Percentiles rank a stretch among this genome's conserved stretches.
Evolutionary conservation across 2,797 vertebrate genomes (phyloP).

Genomic region (Pitangus sulphuratus): DNA sequence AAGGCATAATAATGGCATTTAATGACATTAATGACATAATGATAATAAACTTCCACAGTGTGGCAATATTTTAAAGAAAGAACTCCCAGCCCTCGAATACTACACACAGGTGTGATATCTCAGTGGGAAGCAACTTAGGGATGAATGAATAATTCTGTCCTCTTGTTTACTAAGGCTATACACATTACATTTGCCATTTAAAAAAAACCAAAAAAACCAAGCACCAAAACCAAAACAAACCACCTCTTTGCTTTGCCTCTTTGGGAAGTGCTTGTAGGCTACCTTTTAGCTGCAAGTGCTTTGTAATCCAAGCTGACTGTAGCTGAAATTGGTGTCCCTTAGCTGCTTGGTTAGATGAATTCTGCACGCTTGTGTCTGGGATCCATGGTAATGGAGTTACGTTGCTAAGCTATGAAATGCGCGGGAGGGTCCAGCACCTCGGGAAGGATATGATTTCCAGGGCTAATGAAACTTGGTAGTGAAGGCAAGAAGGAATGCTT

Average conservation of each 20-base stretch:
- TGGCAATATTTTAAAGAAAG: not conserved
- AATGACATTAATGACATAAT: too few relatives aligned
- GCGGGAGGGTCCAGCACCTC: not conserved
- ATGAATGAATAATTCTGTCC: not conserved
- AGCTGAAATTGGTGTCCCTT: slow-evolving; percentile 33
- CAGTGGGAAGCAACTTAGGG: not conserved
- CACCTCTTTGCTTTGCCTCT: not conserved
- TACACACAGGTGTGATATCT: not conserved
- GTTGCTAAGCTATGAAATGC: slow-evolving; percentile 60
- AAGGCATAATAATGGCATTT: not conserved
- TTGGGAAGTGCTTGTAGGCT: not conserved
- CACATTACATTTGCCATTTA: not conserved
- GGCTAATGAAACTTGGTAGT: slow-evolving; percentile 7
- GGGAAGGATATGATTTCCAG: slow-evolving; percentile 7
- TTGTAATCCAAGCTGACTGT: not conserved
- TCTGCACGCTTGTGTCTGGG: slow-evolving; percentile 32
- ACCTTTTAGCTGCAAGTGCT: not conserved
- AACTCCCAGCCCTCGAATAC: slow-evolving; percentile 2
- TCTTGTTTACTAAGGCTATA: not conserved
- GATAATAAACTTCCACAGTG: not conserved
- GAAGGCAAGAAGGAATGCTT: slow-evolving; percentile 6
- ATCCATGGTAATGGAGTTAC: slow-evolving; percentile 63
- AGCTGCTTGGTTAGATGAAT: slow-evolving; percentile 30
- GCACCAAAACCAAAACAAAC: not conserved
- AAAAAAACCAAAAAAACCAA: not conserved